Conservation (phyloP, 2,113 vertebrate species). For the Antidorcas marsupialis region DNA sequence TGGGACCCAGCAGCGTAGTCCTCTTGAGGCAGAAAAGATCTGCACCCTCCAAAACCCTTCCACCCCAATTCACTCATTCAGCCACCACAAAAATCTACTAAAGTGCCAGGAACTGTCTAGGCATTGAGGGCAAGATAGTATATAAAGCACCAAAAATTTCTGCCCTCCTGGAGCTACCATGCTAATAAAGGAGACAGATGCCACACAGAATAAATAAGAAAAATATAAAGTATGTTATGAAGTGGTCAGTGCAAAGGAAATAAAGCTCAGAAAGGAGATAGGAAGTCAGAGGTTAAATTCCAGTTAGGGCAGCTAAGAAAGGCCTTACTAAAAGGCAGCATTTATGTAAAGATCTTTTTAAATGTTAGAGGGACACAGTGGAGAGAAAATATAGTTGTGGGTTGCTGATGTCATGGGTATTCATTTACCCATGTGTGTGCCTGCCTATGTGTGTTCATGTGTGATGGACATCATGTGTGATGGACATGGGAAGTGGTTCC, state of each 20-base stretch:
- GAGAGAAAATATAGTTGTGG: background rate
- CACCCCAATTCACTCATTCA: background rate
- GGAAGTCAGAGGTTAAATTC: background rate
- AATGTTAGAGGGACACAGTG: background rate
- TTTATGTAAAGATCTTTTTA: background rate
- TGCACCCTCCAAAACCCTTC: background rate
- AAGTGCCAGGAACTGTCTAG: background rate
- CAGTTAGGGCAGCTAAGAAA: background rate
- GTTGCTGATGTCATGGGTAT: background rate
- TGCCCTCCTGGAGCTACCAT: background rate
- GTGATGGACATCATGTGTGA: accelerated
- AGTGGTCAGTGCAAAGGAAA: background rate
- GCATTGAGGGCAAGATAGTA: background rate
- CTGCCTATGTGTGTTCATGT: accelerated
- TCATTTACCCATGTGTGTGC: background rate
- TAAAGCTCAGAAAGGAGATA: background rate
- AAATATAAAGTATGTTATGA: background rate
- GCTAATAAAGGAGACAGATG: background rate
- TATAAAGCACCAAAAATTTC: background rate
- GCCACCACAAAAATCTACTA: background rate
- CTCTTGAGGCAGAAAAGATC: background rate
- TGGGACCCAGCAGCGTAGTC: background rate
- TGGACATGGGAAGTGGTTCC: background rate
- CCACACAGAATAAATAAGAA: background rate
- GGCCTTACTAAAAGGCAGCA: too few species aligned